phyloP scores from a whole-genome alignment of 2,797 vertebrate genomes.

The Periparus ater region DNA sequence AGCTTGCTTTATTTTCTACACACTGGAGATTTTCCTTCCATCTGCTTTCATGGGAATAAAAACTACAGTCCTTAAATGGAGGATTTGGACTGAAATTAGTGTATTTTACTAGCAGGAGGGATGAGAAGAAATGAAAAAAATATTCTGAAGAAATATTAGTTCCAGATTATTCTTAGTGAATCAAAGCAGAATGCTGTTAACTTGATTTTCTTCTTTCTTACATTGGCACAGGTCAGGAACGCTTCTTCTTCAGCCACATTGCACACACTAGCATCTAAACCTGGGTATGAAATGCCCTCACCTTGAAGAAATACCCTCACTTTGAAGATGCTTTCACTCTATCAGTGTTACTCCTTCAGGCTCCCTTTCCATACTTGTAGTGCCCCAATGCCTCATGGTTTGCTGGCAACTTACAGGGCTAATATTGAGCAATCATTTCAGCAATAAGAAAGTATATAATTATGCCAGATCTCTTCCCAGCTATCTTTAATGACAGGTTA shows the following conservation, averaged over 20 bases:
- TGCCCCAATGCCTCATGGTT: rapidly evolving
- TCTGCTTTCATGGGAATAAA: slow-evolving; percentile 2
- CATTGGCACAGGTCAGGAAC: neutral
- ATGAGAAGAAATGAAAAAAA: neutral
- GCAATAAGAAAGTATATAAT: neutral
- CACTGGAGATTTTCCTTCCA: neutral
- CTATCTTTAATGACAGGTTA: neutral
- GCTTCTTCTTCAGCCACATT: neutral
- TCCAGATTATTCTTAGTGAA: neutral
- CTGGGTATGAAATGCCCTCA: neutral
- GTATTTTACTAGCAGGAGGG: neutral
- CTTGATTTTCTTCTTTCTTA: neutral
- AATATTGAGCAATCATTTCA: neutral
- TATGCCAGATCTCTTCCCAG: neutral
- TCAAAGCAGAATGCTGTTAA: neutral
- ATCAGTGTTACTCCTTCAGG: neutral
- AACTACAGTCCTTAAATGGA: neutral
- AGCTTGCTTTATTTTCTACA: slow-evolving; percentile 22
- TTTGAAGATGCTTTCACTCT: neutral
- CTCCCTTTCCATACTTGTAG: neutral
- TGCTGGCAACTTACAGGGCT: neutral
- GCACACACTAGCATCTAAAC: neutral
- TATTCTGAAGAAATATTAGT: neutral
- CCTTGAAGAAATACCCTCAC: neutral
- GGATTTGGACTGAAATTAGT: neutral